Base-by-base conservation (phyloP, 1,140 invertebrate genomes). In the Drosophila bipectinata region DNA sequence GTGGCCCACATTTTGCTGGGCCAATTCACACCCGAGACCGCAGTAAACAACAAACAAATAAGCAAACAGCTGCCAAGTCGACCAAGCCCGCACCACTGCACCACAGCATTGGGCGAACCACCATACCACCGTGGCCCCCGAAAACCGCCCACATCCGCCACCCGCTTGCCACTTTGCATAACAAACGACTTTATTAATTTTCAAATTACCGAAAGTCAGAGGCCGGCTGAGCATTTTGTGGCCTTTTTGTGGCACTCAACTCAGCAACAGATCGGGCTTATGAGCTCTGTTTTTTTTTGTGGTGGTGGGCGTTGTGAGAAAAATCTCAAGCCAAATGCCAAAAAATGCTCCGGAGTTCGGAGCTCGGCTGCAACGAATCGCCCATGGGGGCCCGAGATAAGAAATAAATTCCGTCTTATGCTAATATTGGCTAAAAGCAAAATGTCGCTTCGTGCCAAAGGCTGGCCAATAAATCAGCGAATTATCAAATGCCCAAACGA, bases 111-210 rank as follows among this genome's bases (percentile, higher is more conserved):
- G 34, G 1, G 1, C 32, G 8, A 3, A 12, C 10, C 34, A 47
- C 9, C 44, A 14, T 24, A 12, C 10, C 34, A 24, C 9, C 44
- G 18, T 24, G 9, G 18, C 15, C 44, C 44, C 51, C 37, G 49
- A 18, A 37, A 44, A 39, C 59, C 61, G 54, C 61, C 72, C 72
- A 74, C 59, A 74, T 73, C 62, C 72, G 61, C 79, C 66, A 71
- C 59, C 67, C 60, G 62, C 75, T 83, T 84, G 83, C 68, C 83
- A 88, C 83, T 88, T 88, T 88, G 83, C 83, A 88, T 88, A 88
- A 88, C 83, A 88, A 88, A 88, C 83, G 83, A 88, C 83, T 88
- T 88, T 88, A 88, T 88, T 88, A 88, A 88, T 88, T 88, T 88
- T 88, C 84, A 88, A 88, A 88, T 88, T 88, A 88, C 83, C 67